phyloP scores from a whole-genome alignment of 2,113 vertebrate species.

The Sorex araneus region DNA sequence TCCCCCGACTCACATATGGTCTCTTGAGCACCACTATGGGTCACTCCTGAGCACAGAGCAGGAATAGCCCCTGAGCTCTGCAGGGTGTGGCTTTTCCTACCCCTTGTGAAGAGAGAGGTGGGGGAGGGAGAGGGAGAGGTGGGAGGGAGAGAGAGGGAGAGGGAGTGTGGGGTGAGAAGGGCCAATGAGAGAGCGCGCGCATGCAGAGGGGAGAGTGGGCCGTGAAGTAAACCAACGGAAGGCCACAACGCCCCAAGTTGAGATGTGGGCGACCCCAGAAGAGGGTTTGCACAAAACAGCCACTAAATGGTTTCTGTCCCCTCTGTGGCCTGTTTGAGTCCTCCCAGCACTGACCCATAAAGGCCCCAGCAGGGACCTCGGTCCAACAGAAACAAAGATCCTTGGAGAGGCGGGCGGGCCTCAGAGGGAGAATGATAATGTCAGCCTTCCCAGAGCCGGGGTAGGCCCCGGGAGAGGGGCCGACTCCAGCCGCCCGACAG shows the following conservation, averaged over 20 bases:
- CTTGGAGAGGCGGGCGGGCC: not conserved
- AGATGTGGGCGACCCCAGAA: not conserved
- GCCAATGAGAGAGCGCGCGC: too few relatives aligned
- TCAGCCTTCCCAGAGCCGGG: not conserved
- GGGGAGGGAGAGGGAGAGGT: too few relatives aligned
- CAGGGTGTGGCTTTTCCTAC: too few relatives aligned
- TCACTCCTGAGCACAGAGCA: too few relatives aligned
- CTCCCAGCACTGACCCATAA: constrained; percentile 41
- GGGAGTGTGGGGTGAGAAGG: too few relatives aligned
- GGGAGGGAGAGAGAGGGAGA: too few relatives aligned
- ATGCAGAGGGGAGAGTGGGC: too few relatives aligned
- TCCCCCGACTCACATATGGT: too few relatives aligned
- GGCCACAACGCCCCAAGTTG: not conserved
- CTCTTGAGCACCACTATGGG: too few relatives aligned
- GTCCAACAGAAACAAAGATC: constrained; percentile 71
- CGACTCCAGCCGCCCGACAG: not conserved
- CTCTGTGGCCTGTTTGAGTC: constrained; percentile 57
- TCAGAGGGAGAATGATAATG: not conserved
- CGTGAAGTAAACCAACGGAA: too few relatives aligned
- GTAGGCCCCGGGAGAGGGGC: not conserved
- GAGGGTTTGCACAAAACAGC: constrained; percentile 43
- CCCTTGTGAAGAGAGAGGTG: too few relatives aligned
- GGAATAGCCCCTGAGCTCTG: too few relatives aligned
- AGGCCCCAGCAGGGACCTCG: not conserved
- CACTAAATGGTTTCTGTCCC: not conserved